These are phyloP conservation scores for Listronotus oregonensis DNA, from an alignment of 1,140 invertebrate genomes.

Conservation along the genomic window DNA sequence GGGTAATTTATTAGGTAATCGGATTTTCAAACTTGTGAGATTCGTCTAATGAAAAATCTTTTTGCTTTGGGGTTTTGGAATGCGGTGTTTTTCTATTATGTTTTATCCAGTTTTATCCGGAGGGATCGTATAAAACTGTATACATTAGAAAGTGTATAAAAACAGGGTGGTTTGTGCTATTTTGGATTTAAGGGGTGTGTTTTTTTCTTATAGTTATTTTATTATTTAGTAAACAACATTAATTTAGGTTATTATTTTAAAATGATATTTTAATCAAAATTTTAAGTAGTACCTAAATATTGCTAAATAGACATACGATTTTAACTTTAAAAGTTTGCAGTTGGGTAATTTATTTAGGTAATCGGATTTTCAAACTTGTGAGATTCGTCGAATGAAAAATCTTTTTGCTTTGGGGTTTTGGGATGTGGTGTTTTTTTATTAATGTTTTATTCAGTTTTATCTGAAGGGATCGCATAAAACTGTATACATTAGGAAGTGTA, in stretches of 20 bases:
- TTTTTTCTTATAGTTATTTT: too few species aligned
- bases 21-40: background rate
- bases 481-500: too few species aligned
- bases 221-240: too few species aligned
- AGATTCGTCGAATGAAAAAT: conserved; percentile 9
- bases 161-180: too few species aligned
- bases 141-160: too few species aligned
- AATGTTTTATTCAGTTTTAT: too few species aligned
- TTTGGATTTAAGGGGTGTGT: too few species aligned
- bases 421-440: background rate
- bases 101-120: too few species aligned
- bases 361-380: conserved; percentile 3
- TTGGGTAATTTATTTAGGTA: conserved; percentile 8
- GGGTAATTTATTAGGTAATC: conserved; percentile 9
- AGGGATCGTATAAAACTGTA: too few species aligned
- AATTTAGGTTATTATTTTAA: too few species aligned
- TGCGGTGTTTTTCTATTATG: background rate
- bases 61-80: background rate
- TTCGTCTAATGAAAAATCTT: conserved; percentile 9
- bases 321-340: conserved; percentile 10
- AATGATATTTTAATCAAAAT: conserved; percentile 5
- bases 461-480: too few species aligned
- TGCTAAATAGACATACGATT: background rate
- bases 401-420: conserved; percentile 3
- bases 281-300: background rate